Evolutionary conservation across 2,113 vertebrate genomes (phyloP).

Genomic region (Butastur rufipennis): DNA sequence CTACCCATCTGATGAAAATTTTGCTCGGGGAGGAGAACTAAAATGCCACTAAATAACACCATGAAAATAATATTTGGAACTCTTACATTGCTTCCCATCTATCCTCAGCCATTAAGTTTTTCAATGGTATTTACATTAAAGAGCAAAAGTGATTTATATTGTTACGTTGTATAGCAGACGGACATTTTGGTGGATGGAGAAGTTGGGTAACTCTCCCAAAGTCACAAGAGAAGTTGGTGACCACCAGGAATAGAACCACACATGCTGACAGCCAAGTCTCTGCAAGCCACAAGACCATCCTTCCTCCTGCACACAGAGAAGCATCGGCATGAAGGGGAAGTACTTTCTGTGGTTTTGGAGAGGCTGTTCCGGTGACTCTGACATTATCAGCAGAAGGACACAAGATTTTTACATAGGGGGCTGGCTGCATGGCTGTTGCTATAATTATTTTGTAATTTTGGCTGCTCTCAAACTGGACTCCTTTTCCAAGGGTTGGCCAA

Average conservation of each 20-base stretch:
- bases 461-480: background rate
- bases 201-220: background rate
- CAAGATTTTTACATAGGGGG: background rate
- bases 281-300: background rate
- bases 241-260: conserved; percentile 16
- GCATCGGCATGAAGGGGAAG: background rate
- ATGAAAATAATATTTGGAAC: background rate
- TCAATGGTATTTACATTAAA: background rate
- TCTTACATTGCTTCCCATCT: background rate
- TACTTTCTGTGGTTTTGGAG: background rate
- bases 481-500: background rate
- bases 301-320: conserved; percentile 3
- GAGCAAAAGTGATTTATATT: background rate
- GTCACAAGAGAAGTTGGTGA: conserved; percentile 30
- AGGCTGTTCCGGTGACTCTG: background rate
- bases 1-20: background rate
- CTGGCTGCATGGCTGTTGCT: background rate
- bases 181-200: background rate
- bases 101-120: background rate
- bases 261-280: background rate
- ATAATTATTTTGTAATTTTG: background rate
- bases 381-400: background rate
- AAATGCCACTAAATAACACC: background rate
- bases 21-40: background rate
- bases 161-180: background rate